Evolutionary conservation across 2,113 vertebrate species (phyloP).

Genomic region (Myrmecophaga tridactyla): DNA sequence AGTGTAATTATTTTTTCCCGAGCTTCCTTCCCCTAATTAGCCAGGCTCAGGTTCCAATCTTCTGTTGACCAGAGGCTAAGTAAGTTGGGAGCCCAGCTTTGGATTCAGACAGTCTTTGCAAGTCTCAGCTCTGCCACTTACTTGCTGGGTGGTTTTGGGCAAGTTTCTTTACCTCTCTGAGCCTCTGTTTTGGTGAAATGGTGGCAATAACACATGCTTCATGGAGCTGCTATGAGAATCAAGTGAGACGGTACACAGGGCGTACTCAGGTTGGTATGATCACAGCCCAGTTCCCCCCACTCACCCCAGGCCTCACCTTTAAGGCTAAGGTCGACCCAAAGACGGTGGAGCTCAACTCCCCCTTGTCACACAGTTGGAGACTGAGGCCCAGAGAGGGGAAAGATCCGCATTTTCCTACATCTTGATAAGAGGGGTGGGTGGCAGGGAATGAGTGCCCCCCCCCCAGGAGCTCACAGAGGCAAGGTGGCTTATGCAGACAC

Average conservation of each 20-base stretch:
- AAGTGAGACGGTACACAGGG: rapidly evolving
- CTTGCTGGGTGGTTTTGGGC: slow-evolving; percentile 11
- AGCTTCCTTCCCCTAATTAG: slow-evolving; percentile 35
- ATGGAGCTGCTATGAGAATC: too few relatives aligned
- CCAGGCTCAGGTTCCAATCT: neutral
- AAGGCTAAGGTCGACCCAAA: neutral
- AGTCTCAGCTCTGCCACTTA: neutral
- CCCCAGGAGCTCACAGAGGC: neutral
- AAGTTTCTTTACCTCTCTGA: slow-evolving; percentile 1
- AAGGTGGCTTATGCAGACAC: neutral
- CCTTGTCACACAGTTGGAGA: neutral
- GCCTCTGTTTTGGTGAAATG: neutral
- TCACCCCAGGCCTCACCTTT: neutral
- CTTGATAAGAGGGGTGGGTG: neutral
- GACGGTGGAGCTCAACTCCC: neutral
- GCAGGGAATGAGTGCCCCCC: rapidly evolving
- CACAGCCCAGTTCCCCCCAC: rapidly evolving
- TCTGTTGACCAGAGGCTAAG: neutral
- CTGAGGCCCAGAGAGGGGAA: neutral
- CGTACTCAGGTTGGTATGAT: rapidly evolving
- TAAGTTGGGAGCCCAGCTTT: neutral
- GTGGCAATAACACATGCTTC: neutral
- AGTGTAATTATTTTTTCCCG: slow-evolving; percentile 58
- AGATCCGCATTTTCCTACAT: too few relatives aligned
- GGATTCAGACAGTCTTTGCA: neutral